phyloP scores from a whole-genome alignment of 1,140 invertebrate genomes.

The Pantala flavescens region DNA sequence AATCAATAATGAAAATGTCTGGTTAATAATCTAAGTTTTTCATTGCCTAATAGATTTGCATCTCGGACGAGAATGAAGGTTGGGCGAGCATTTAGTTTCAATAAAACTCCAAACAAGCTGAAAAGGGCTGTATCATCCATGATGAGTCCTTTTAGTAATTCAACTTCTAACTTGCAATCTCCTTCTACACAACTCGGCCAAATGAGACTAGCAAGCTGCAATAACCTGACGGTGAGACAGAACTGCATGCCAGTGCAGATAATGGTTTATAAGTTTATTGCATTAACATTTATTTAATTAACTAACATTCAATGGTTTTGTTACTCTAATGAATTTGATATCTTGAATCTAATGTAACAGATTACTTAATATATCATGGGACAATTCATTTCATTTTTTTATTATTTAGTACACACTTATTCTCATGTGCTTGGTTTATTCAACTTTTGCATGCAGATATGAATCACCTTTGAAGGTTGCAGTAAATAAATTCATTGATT shows the following conservation, averaged over 20 bases:
- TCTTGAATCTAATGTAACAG: not conserved
- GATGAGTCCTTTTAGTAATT: slow-evolving; percentile 80
- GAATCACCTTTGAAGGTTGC: too few species aligned
- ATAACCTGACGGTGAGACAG: slow-evolving; percentile 48
- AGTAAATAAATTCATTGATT: too few species aligned
- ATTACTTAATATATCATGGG: not conserved
- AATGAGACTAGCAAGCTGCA: slow-evolving; percentile 72
- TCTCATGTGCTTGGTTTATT: too few species aligned
- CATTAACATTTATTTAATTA: not conserved
- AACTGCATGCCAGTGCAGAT: not conserved
- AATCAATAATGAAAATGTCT: too few species aligned
- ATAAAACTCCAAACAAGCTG: slow-evolving; percentile 84
- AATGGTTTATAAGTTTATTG: not conserved
- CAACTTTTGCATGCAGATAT: too few species aligned
- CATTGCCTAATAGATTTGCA: slow-evolving; percentile 49
- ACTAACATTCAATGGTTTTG: not conserved
- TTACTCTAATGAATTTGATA: not conserved
- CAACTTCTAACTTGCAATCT: slow-evolving; percentile 53
- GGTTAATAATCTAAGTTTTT: too few species aligned
- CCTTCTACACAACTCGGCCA: slow-evolving; percentile 62
- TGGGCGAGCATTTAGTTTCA: slow-evolving; percentile 84
- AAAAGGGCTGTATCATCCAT: slow-evolving; percentile 90
- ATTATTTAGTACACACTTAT: not conserved
- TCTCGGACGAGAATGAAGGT: slow-evolving; percentile 77
- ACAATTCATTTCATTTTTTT: not conserved